phyloP scores from a whole-genome alignment of 2,888 invertebrate genomes.

The Acanthoscelides obtectus region DNA sequence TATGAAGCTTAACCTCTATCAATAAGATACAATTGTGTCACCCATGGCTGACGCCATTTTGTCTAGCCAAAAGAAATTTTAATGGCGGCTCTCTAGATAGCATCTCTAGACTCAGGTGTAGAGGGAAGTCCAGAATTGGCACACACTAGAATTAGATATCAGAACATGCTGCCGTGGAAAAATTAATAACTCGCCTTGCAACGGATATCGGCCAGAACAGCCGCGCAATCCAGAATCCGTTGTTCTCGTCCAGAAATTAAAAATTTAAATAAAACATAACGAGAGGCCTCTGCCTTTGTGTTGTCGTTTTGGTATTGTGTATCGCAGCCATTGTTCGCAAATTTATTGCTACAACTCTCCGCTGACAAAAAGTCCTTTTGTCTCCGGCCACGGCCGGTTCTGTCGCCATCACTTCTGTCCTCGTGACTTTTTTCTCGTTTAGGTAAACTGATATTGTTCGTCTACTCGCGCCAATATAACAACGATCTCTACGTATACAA shows the following conservation, averaged over 20 bases:
- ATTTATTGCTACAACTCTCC: constrained; percentile 38
- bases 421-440: constrained; percentile 23
- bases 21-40: too few relatives aligned
- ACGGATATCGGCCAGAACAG: neutral
- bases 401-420: constrained; percentile 1
- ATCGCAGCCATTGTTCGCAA: constrained; percentile 42
- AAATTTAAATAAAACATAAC: constrained; percentile 46
- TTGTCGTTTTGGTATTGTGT: constrained; percentile 40
- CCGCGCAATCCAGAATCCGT: neutral
- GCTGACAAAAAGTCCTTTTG: constrained; percentile 29
- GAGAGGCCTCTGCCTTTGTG: constrained; percentile 21
- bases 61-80: too few relatives aligned
- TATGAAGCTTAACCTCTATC: too few relatives aligned
- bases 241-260: constrained; percentile 34
- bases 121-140: neutral
- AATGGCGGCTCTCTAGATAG: too few relatives aligned
- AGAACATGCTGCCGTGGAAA: neutral
- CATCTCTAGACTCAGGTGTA: too few relatives aligned
- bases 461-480: constrained; percentile 5
- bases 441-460: constrained; percentile 30
- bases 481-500: neutral
- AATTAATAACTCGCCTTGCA: neutral
- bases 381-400: constrained; percentile 6
- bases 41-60: too few relatives aligned
- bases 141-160: neutral